Percentiles rank a stretch among this genome's conserved stretches.
Conservation (phyloP, 2,797 vertebrate genomes). For the Lophotriccus pileatus region DNA sequence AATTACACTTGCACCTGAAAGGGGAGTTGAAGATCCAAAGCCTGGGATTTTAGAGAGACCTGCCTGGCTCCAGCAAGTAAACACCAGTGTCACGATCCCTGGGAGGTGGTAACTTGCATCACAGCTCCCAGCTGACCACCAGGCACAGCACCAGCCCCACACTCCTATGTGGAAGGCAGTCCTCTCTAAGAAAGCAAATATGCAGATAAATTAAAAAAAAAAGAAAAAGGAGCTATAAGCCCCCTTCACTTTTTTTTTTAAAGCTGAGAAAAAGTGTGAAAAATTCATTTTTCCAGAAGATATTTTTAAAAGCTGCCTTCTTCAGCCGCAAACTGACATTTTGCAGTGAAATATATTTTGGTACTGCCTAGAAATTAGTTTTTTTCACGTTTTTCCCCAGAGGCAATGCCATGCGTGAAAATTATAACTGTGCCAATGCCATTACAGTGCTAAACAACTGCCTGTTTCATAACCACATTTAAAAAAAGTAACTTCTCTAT, state of each 20-base stretch:
- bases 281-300: neutral
- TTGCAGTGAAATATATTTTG: neutral
- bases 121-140: neutral
- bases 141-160: neutral
- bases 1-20: neutral
- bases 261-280: neutral
- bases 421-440: neutral
- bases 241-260: neutral
- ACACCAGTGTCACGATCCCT: neutral
- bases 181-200: neutral
- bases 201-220: neutral
- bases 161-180: neutral
- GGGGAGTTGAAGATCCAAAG: neutral
- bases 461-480: neutral
- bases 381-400: neutral
- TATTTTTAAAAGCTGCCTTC: slow-evolving; percentile 7
- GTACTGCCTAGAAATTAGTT: slow-evolving; percentile 18
- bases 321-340: slow-evolving; percentile 11
- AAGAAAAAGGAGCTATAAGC: neutral
- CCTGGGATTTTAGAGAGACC: neutral
- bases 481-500: neutral
- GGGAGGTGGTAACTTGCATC: neutral
- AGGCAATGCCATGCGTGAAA: neutral
- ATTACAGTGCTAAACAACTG: neutral
- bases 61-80: neutral